Base-by-base conservation (phyloP, 1,140 invertebrate genomes). In the Papilio helenus region DNA sequence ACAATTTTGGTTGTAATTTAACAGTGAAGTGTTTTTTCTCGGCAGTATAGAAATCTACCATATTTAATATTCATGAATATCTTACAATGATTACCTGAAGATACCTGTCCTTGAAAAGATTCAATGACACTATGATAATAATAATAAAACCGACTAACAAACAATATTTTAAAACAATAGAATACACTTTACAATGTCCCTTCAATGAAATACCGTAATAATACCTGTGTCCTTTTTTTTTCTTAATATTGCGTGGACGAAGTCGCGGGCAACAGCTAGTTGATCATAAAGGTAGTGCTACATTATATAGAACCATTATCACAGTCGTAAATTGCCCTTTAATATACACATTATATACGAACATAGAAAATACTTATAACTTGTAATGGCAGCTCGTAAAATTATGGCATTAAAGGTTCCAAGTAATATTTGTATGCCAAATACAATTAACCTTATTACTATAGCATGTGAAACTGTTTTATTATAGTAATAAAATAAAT, bases 381-480 rank as follows among this genome's bases (percentile, higher is more conserved):
- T 61, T 34, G 61, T 68, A 29, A 68, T 68, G 61, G 26, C 61
- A 68, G 61, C 14, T 34, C 61, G 26, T 68, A 68, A 68, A 68
- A 29, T 68, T 68, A 68, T 68, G 5, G 61, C 61, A 16, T 18
- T 68, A 68, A 68, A 68, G 61, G 26, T 68, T 34, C 26, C 26
- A 68, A 68, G 61, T 68, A 29, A 68, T 68, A 68, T 29, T 34
- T 68, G 61, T 68, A 68, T 34, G 61, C 61, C 61, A 68, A 68
- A 68, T 68, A 68, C 26, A 68, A 68, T 68, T 68, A 68, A 68
- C 61, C 61, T 29, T 26, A 68, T 68, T 68, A 34, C 61, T 68
- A 4, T 16, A 68, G 4, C 26, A 29, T 26, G 61, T 29, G 61
- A 68, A 29, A 29, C 61, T 68, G 26, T 68, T 68, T 68, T 68